Evolutionary conservation across 2,113 vertebrate species (phyloP), one percentile per base, ranked within the genome.

Genomic region (Pycnonotus jocosus): DNA sequence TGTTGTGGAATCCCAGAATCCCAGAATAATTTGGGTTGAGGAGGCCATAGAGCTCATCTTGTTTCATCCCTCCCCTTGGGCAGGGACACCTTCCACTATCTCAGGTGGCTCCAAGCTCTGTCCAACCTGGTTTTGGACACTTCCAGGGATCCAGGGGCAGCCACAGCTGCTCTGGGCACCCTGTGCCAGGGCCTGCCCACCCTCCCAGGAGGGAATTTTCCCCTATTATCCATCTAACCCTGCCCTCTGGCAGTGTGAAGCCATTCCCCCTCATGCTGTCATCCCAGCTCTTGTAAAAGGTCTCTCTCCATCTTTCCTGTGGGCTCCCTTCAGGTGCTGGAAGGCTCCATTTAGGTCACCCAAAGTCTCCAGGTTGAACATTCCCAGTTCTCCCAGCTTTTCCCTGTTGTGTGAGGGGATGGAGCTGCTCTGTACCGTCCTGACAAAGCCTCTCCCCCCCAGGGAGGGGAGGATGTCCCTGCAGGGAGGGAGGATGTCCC

Each of bases 321-420:
- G 24, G 50, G 33, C 45, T 73, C 60, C 69, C 15, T 45, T 6
- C 16, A 16, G 45, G 7, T 38, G 33, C 69, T 45, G 27, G 12
- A 27, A 44, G 24, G 53, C 28, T 60, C 38, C 58, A 9, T 11
- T 23, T 5, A 1, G 23, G 6, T 58, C 60, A 45, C 33, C 68
- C 77, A 66, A 50, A 88, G 37, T 65, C 53, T 53, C 15, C 60
- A 66, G 51, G 37, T 27, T 58, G 77, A 28, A 1, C 60, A 45
- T 15, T 66, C 10, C 58, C 86, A 50, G 23, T 23, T 33, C 10
- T 37, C 31, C 33, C 77, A 57, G 37, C 19, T 22, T 44, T 50
- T 73, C 33, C 60, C 51, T 0, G 0, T 0, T 1, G 5, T 4
- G 38, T 7, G 53, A 73, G 30, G 44, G 5, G 1, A 11, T 1